Conservation (phyloP, 2,113 vertebrate species). For the Dolichallabes microphthalmus region DNA sequence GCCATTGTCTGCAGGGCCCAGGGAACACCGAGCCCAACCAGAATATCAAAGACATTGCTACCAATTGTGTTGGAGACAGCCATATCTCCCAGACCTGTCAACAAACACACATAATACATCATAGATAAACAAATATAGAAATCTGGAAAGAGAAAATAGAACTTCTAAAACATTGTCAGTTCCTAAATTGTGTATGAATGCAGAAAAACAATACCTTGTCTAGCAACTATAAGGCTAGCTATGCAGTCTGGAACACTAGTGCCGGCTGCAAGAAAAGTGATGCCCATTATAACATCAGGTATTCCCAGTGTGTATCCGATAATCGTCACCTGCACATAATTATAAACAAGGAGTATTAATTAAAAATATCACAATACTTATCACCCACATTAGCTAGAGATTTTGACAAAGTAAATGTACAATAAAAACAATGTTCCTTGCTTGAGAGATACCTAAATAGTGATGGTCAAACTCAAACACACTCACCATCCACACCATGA, state of each 20-base stretch:
- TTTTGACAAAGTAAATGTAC: not conserved
- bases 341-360: not conserved
- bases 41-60: conserved; percentile 88
- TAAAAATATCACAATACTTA: not conserved
- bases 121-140: not conserved
- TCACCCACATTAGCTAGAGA: not conserved
- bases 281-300: conserved; percentile 90
- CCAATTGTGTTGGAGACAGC: conserved; percentile 87
- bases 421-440: not conserved
- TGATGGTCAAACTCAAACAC: not conserved
- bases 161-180: not conserved
- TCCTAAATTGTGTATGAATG: not conserved
- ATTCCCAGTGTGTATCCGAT: conserved; percentile 87
- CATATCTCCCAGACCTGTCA: conserved; percentile 84
- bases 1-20: conserved; percentile 87
- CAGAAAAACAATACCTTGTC: conserved; percentile 76
- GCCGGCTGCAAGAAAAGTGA: conserved; percentile 87
- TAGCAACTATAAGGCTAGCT: conserved; percentile 86
- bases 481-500: conserved; percentile 93
- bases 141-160: not conserved
- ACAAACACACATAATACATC: conserved; percentile 21
- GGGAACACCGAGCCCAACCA: conserved; percentile 82
- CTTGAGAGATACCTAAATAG: not conserved
- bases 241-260: conserved; percentile 90
- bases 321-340: conserved; percentile 79